Base-by-base conservation (phyloP, 2,888 invertebrate species). In the Corythucha ciliata region DNA sequence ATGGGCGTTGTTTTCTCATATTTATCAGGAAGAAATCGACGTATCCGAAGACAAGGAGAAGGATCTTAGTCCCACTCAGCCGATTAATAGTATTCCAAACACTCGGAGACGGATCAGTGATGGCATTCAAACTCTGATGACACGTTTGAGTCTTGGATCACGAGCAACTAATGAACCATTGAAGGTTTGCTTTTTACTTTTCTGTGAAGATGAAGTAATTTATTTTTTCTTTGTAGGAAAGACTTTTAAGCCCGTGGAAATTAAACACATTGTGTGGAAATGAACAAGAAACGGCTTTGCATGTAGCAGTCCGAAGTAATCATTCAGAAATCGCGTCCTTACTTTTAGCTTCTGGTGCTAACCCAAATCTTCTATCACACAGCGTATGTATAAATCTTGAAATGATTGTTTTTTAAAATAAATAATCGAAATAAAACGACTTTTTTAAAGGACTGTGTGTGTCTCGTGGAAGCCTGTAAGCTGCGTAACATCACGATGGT, bases 41-140 rank as follows among this genome's bases (percentile, higher is more conserved):
- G 39, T 14, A 3, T 4, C 33, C 16, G 4, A 3, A 25, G 22
- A 21, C n/a, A 21, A 7, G 21, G 25, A 16, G 2, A 14, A 24
- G 14, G 7, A 14, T 39, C 5, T 3, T 21, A 14, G 39, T 39
- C 22, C 22, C 25, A 22, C 25, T 14, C 22, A 24, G 7, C 22
- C 39, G 21, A 24, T 39, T 25, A 8, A 56, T 14, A 55, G 51
- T 48, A 52, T 52, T 47, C 39, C 48, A 12, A 56, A 52, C 59
- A 79, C 73, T 2, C 78, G 81, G 40, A 75, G 80, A 58, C 76
- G 86, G 56, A 84, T 91, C 60, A 89, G 90, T 0, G 81, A 83
- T 62, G 89, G 90, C 1, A 90, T 91, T 57, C 89, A 89, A 64
- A 83, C 86, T 21, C 82, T 91, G 41, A 87, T 92, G 75, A 85